Base-by-base conservation (phyloP, 2,797 vertebrate genomes). In the Muscicapa striata region DNA sequence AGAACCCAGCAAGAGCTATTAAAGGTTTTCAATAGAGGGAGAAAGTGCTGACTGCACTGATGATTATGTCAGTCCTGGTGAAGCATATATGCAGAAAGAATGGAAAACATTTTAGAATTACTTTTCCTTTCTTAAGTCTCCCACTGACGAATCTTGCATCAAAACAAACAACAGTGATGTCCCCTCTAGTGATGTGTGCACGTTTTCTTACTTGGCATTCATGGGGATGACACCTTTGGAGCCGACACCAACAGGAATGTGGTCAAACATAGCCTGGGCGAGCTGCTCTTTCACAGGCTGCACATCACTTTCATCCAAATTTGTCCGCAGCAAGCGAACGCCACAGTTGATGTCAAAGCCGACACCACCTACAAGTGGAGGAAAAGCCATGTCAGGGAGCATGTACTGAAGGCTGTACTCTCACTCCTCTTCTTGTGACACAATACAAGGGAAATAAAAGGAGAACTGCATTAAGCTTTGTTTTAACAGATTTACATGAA, bases 321-420 rank as follows among this genome's bases (percentile, higher is more conserved):
- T 99, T 11, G 99, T 99, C 91, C 99, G 98, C 46, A 99, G 98
- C 78, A 99, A 97, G 45, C 99, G 98, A 32, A 99, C 99, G 12
- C 99, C 99, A 6, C 99, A 99, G 98, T 99, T 99, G 61, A 99
- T 99, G 90, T 99, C 99, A 81, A 99, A 99, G 3, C 99, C 99
- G 0, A 99, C 99, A 23, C 99, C 99, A 41, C 99, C 99, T 99
- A 48, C 17, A 38, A 58, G 67, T 14, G 55, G 1, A 79, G 49
- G 79, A 82, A 86, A 64, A 70, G 43, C 36, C 66, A 46, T 0
- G 43, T 63, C 15, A 86, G 36, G 15, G 41, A 87, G 23, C 5
- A 43, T 0, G 5, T 15, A 52, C 55, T 9, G 41, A 84, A 51
- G 8, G 20, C 20, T 62, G 54, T 26, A 16, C 84, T 30, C 38